Conservation (phyloP, 1,140 invertebrate species). For the Dendrolimus kikuchii region DNA sequence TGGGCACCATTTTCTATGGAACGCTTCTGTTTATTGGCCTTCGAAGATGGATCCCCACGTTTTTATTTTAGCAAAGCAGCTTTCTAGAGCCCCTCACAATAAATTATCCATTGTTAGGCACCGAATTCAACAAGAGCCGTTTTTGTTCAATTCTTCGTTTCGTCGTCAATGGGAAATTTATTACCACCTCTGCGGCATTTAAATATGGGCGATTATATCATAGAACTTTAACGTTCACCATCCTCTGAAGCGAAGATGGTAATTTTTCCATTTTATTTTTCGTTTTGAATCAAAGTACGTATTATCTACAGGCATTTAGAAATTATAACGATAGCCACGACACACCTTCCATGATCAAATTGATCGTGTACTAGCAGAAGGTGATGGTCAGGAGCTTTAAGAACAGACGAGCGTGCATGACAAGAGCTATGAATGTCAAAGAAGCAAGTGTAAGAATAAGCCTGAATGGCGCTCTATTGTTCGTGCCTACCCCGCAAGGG, state of each 20-base stretch:
- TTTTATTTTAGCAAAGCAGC: slow-evolving; percentile 43
- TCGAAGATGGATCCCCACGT: slow-evolving; percentile 28
- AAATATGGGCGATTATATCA: slow-evolving; percentile 63
- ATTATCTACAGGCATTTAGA: background rate
- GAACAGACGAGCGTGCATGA: too few species aligned
- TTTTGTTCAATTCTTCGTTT: slow-evolving; percentile 69
- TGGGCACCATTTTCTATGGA: slow-evolving; percentile 8
- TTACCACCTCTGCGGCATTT: slow-evolving; percentile 57
- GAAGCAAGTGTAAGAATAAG: too few species aligned
- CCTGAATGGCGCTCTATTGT: background rate
- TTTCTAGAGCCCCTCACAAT: slow-evolving; percentile 50
- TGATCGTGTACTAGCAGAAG: too few species aligned
- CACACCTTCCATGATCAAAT: too few species aligned
- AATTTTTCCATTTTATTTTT: slow-evolving; percentile 38
- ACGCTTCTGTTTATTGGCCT: slow-evolving; percentile 16
- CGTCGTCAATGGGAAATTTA: slow-evolving; percentile 67
- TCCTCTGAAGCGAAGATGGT: slow-evolving; percentile 38
- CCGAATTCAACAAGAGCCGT: slow-evolving; percentile 61
- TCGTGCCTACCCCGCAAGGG: too few species aligned
- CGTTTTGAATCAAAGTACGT: background rate
- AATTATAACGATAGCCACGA: too few species aligned
- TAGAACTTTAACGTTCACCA: slow-evolving; percentile 42
- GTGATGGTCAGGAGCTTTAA: too few species aligned
- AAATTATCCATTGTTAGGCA: slow-evolving; percentile 66
- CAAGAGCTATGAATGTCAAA: too few species aligned